Evolutionary conservation across 1,140 invertebrate genomes (phyloP).

Genomic region (Cydia fagiglandana): DNA sequence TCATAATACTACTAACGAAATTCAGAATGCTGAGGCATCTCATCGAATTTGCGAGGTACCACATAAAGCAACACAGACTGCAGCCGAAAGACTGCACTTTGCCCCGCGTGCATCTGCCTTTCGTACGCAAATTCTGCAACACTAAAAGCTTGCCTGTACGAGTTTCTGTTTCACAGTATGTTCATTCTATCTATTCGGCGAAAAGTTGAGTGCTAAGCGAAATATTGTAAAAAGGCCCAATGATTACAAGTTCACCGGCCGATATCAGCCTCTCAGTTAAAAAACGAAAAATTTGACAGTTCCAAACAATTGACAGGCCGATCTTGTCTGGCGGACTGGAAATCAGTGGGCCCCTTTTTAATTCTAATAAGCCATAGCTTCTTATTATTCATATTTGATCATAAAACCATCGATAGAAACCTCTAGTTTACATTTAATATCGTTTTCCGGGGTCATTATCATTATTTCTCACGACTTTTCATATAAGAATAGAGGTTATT

Average conservation of each 20-base stretch:
- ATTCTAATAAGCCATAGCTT: too few species aligned
- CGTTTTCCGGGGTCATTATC: not conserved
- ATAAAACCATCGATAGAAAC: too few species aligned
- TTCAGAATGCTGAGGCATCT: not conserved
- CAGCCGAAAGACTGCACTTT: slow-evolving; percentile 7
- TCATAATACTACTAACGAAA: not conserved
- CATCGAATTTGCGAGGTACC: not conserved
- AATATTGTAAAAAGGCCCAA: too few species aligned
- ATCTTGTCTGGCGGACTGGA: too few species aligned
- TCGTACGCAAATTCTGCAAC: not conserved
- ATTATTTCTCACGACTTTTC: not conserved
- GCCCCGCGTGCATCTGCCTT: not conserved
- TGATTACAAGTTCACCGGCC: too few species aligned
- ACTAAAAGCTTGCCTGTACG: not conserved
- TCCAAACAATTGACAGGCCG: too few species aligned
- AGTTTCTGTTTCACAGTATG: not conserved
- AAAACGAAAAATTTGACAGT: too few species aligned
- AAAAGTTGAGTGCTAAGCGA: not conserved
- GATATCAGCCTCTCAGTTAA: too few species aligned
- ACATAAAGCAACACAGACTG: not conserved
- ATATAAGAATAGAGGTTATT: not conserved
- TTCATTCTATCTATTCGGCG: not conserved
- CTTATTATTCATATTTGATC: too few species aligned
- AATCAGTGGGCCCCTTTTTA: too few species aligned
- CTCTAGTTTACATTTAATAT: too few species aligned